These are phyloP conservation scores for Trisateles emortualis DNA, from an alignment of 2,888 invertebrate genomes.

Conservation along the genomic window DNA sequence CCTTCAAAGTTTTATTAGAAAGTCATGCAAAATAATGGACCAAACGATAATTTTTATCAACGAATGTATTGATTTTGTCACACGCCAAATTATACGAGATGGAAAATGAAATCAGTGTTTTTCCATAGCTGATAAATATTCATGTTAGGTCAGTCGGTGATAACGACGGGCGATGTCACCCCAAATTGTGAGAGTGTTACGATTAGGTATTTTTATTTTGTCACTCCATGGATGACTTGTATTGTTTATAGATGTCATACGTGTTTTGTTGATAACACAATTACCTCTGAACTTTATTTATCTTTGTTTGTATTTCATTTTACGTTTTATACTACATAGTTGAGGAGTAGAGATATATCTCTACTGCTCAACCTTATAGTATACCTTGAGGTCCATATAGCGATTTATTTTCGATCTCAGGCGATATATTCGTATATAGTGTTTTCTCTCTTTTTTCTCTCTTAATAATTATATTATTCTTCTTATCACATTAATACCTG, in stretches of 20 bases:
- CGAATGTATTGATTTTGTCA: conserved; percentile 55
- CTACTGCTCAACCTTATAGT: too few relatives aligned
- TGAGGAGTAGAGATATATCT: too few relatives aligned
- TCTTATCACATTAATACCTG: too few relatives aligned
- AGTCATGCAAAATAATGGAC: conserved; percentile 10
- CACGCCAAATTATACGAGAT: conserved; percentile 39
- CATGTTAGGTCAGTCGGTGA: conserved; percentile 69
- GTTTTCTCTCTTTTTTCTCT: too few relatives aligned
- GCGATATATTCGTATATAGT: too few relatives aligned
- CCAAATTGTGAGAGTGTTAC: conserved; percentile 45
- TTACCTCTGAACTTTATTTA: conserved; percentile 19
- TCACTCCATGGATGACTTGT: conserved; percentile 6
- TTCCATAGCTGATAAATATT: conserved; percentile 80
- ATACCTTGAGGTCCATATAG: too few relatives aligned
- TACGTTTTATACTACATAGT: too few relatives aligned
- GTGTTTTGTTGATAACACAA: conserved; percentile 19
- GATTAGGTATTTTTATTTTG: conserved; percentile 24
- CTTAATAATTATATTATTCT: too few relatives aligned
- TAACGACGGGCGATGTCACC: conserved; percentile 62
- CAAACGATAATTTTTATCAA: conserved; percentile 38
- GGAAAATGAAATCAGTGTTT: conserved; percentile 69
- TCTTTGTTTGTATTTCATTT: conserved; percentile 9
- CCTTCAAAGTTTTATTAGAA: too few relatives aligned
- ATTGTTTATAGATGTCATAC: conserved; percentile 6
- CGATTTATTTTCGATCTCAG: too few relatives aligned